phyloP scores from a whole-genome alignment of 2,797 vertebrate species.

The Poecilia gillii region DNA sequence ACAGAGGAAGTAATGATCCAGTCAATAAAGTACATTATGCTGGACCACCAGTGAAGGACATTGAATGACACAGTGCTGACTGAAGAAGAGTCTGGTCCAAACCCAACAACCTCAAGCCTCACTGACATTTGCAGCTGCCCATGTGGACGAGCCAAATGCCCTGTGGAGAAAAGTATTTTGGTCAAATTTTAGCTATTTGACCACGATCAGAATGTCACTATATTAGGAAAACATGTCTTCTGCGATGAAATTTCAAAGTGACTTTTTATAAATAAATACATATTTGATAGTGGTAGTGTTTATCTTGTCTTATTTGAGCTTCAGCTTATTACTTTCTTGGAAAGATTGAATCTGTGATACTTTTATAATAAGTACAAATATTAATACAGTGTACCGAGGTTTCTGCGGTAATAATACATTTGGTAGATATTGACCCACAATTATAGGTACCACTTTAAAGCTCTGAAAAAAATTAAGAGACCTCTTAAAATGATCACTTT shows the following conservation, averaged over 20 bases:
- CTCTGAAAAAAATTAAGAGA: too few species aligned
- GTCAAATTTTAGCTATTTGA: not conserved
- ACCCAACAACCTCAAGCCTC: not conserved
- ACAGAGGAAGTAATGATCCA: not conserved
- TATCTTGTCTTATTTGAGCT: not conserved
- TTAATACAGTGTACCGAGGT: not conserved
- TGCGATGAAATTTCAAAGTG: not conserved
- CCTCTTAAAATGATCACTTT: too few species aligned
- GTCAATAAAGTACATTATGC: not conserved
- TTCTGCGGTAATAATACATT: not conserved
- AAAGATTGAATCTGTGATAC: not conserved
- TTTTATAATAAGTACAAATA: not conserved
- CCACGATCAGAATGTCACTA: not conserved
- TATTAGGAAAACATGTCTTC: not conserved
- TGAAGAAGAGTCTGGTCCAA: not conserved
- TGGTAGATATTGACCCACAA: not conserved
- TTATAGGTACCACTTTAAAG: not conserved
- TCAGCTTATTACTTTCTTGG: not conserved
- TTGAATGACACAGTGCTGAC: not conserved
- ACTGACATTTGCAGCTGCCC: not conserved
- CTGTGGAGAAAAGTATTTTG: not conserved
- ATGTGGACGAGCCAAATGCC: not conserved
- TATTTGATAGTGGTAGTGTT: not conserved
- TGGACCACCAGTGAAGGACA: not conserved
- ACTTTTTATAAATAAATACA: not conserved